phyloP scores from a whole-genome alignment of 2,797 vertebrate species.

The Myripristis jacobus region DNA sequence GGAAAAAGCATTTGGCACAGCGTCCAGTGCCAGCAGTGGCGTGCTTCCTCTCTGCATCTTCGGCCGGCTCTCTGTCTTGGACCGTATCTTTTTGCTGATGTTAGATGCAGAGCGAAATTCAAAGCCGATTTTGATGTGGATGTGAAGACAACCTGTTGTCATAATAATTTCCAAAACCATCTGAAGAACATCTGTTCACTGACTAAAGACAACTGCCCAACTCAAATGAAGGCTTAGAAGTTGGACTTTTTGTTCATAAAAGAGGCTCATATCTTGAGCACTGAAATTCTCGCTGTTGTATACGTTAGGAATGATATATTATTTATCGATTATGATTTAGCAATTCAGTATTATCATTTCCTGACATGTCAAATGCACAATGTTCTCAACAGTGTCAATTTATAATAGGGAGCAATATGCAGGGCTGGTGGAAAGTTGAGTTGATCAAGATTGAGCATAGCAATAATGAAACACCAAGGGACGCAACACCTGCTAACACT shows the following conservation, averaged over 20 bases:
- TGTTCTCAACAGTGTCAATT: conserved; percentile 57
- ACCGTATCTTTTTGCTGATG: conserved; percentile 38
- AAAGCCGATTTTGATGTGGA: conserved; percentile 34
- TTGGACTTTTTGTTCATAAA: conserved; percentile 14
- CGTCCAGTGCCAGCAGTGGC: conserved; percentile 53
- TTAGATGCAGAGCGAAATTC: conserved; percentile 16
- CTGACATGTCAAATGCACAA: conserved; percentile 70
- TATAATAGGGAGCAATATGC: conserved; percentile 32
- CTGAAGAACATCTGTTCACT: conserved; percentile 50
- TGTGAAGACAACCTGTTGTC: conserved; percentile 58
- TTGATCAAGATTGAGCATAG: conserved; percentile 76
- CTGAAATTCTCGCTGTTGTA: conserved; percentile 61
- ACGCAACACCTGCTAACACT: conserved; percentile 79
- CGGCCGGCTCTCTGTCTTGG: conserved; percentile 53
- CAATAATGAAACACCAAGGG: conserved; percentile 74
- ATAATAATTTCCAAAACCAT: conserved; percentile 39
- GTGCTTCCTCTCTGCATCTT: conserved; percentile 75
- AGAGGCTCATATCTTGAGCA: conserved; percentile 29
- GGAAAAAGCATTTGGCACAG: conserved; percentile 78
- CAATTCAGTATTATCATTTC: conserved; percentile 63
- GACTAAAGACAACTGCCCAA: conserved; percentile 19
- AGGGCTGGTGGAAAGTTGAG: conserved; percentile 33
- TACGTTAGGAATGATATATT: conserved; percentile 68
- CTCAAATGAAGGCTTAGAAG: conserved; percentile 15
- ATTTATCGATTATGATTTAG: conserved; percentile 67